phyloP scores from a whole-genome alignment of 1,140 invertebrate species.

The Orchesella cincta region DNA sequence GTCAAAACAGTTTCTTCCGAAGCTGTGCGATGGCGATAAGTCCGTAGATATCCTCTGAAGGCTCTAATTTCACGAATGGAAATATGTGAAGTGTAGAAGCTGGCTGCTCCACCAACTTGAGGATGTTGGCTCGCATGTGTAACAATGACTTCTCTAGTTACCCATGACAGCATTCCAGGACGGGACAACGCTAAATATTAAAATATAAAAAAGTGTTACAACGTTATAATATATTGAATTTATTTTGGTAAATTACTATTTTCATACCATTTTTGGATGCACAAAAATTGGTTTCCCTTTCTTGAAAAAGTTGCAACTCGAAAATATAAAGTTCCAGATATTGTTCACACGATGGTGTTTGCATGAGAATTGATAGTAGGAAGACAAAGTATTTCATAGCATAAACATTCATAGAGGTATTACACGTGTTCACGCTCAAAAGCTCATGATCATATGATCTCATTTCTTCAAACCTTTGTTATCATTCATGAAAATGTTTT shows the following conservation, averaged over 20 bases:
- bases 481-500: too few relatives aligned
- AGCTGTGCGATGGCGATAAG: background rate
- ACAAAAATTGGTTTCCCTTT: too few relatives aligned
- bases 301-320: too few relatives aligned
- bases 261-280: background rate
- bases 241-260: background rate
- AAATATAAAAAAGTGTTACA: background rate
- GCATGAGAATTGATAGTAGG: too few relatives aligned
- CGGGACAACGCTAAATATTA: background rate
- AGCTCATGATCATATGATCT: too few relatives aligned
- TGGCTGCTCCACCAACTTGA: background rate
- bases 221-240: background rate
- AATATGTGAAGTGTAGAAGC: background rate
- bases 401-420: too few relatives aligned
- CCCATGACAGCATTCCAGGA: background rate
- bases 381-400: too few relatives aligned
- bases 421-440: too few relatives aligned
- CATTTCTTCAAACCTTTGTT: too few relatives aligned
- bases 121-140: background rate
- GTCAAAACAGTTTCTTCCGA: background rate
- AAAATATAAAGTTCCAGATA: too few relatives aligned
- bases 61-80: background rate
- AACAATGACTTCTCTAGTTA: background rate
- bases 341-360: too few relatives aligned
- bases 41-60: background rate